Base-by-base conservation (phyloP, 1,140 invertebrate species). In the Tetraneura akinire region DNA sequence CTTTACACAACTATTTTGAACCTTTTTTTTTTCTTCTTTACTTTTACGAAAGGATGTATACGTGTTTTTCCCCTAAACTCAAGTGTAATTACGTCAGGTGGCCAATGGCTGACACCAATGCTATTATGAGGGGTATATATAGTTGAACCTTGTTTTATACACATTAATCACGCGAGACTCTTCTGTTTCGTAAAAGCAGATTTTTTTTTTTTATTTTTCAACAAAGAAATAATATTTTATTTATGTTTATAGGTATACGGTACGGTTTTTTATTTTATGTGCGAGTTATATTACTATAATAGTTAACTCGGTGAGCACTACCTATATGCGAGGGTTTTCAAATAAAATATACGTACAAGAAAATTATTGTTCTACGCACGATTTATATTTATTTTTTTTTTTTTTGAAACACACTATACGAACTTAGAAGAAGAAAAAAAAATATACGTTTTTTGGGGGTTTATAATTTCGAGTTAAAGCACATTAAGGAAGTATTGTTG, bases 41-140 rank as follows among this genome's bases (percentile, higher is more conserved):
- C 55, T 26, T 18, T 37, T 53, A 11, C 14, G 5, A 55, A 42
- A 55, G 74, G 37, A 78, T 78, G 32, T 37, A 62, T 60, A 78
- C 74, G 74, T 62, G 55, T 62, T 21, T 18, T 16, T 37, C 32
- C 49, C 6, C 11, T 11, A 26, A 78, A 78, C 62, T 78, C 74
- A 29, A 78, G 74, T 78, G 42, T 78, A 78, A 78, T 78, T 78
- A 78, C 74, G 37, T 78, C 74, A 78, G 74, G 74, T 60, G 74
- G 74, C 37, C 42, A 47, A 78, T 18, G 74, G 74, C 74, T 78
- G 74, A 78, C 74, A 78, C 74, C 74, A 45, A 62, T 78, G 55
- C 74, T 78, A 78, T 78, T 78, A 78, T 78, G 49, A 78, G 42
- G 21, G 55, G 55, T 37, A 37, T 37, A 37, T 37, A 78, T 9